A percentile compares a stretch with the other conserved stretches of the same genome.
Evolutionary conservation across 2,113 vertebrate species (phyloP).

Genomic region (Riparia riparia): DNA sequence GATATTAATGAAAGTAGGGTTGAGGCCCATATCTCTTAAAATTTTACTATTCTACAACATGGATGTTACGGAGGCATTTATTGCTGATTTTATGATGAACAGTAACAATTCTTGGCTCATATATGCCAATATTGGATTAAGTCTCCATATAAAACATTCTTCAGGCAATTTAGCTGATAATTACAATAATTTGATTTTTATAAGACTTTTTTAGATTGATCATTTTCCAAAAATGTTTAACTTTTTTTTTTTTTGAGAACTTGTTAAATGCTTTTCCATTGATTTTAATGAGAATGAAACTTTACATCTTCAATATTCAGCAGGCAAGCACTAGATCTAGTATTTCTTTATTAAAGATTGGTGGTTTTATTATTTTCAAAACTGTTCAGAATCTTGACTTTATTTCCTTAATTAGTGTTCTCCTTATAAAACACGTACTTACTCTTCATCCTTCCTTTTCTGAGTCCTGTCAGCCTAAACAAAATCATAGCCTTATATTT

Average conservation of each 20-base stretch:
- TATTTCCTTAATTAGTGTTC: neutral
- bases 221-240: neutral
- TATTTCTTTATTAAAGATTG: neutral
- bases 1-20: neutral
- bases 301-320: neutral
- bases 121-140: neutral
- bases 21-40: neutral
- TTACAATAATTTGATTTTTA: neutral
- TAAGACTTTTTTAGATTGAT: neutral
- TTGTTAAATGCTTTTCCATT: neutral
- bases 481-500: neutral
- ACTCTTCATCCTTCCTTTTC: neutral
- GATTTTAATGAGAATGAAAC: neutral
- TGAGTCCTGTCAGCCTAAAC: neutral
- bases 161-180: neutral
- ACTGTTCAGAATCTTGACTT: neutral
- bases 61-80: neutral
- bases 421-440: neutral
- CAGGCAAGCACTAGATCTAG: neutral
- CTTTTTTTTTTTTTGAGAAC: neutral
- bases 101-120: neutral
- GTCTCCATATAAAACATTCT: neutral
- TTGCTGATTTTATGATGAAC: neutral
- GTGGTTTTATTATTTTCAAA: neutral
- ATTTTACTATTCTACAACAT: neutral